These are phyloP conservation scores for Penaeus chinensis DNA, from an alignment of 1,140 invertebrate genomes.

Conservation along the genomic window DNA sequence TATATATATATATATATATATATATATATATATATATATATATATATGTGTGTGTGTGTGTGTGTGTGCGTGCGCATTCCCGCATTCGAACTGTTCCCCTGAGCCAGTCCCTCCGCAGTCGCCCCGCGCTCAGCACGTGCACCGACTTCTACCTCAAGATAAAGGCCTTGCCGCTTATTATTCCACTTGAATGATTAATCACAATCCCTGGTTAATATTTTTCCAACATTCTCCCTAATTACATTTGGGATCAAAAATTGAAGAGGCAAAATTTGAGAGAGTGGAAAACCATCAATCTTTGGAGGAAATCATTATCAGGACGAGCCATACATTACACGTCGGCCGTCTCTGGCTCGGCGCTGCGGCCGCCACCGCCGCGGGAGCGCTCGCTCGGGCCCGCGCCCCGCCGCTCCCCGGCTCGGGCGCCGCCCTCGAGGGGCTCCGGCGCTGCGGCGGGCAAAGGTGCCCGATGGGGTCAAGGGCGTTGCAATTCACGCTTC, in stretches of 20 bases:
- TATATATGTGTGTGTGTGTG: conserved; percentile 16
- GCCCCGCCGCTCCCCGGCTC: too few relatives aligned
- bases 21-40: conserved; percentile 31
- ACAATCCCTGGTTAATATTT: conserved; percentile 56
- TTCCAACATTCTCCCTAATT: conserved; percentile 56
- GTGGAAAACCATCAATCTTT: conserved; percentile 57
- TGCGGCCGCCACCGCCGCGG: too few relatives aligned
- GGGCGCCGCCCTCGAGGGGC: too few relatives aligned
- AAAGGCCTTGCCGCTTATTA: conserved; percentile 25
- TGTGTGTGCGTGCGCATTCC: background rate
- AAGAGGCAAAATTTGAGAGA: conserved; percentile 60
- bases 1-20: conserved; percentile 33
- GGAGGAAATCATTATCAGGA: conserved; percentile 55
- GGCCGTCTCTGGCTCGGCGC: too few relatives aligned
- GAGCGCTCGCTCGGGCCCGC: too few relatives aligned
- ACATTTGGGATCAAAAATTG: conserved; percentile 57
- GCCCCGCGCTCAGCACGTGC: too few relatives aligned
- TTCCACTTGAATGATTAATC: conserved; percentile 53
- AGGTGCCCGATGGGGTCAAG: too few relatives aligned
- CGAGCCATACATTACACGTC: conserved; percentile 50
- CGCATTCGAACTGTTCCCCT: background rate
- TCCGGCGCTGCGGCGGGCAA: too few relatives aligned
- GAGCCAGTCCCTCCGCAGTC: too few relatives aligned
- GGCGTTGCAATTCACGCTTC: too few relatives aligned
- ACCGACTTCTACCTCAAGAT: too few relatives aligned